phyloP scores from a whole-genome alignment of 2,888 invertebrate genomes.

The Acronicta leporina region DNA sequence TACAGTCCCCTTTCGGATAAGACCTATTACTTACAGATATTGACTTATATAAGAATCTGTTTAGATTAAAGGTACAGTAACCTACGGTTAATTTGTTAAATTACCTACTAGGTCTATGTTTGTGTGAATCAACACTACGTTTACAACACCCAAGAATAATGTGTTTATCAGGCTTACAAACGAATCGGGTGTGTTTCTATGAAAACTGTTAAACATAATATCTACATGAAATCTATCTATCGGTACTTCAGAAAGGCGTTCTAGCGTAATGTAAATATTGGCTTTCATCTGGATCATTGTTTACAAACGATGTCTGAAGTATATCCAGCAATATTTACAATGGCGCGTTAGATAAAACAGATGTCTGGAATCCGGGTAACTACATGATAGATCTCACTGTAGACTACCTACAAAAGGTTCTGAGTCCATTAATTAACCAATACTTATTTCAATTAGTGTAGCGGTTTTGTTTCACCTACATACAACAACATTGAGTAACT shows the following conservation, averaged over 20 bases:
- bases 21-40: no score
- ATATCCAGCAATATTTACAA: conserved; percentile 71
- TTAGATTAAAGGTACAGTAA: conserved; percentile 47
- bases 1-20: no score
- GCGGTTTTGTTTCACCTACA: conserved; percentile 36
- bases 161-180: conserved; percentile 53
- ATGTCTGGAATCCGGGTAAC: conserved; percentile 70
- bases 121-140: conserved; percentile 46
- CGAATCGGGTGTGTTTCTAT: conserved; percentile 40
- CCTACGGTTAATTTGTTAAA: conserved; percentile 50
- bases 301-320: conserved; percentile 70
- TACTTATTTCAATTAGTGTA: conserved; percentile 36
- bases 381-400: conserved; percentile 49
- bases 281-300: conserved; percentile 77
- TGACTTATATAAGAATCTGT: no score
- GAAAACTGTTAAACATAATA: conserved; percentile 50
- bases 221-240: conserved; percentile 51
- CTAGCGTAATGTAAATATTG: conserved; percentile 72
- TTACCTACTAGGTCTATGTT: conserved; percentile 36
- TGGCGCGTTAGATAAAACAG: conserved; percentile 74
- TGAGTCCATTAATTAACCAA: conserved; percentile 3
- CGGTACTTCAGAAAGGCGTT: conserved; percentile 57
- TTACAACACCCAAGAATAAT: conserved; percentile 40
- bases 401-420: conserved; percentile 50
- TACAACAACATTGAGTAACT: conserved; percentile 35